Percentiles rank a stretch among this genome's conserved stretches.
Conservation (phyloP, 2,113 vertebrate genomes). For the Saccopteryx bilineata region DNA sequence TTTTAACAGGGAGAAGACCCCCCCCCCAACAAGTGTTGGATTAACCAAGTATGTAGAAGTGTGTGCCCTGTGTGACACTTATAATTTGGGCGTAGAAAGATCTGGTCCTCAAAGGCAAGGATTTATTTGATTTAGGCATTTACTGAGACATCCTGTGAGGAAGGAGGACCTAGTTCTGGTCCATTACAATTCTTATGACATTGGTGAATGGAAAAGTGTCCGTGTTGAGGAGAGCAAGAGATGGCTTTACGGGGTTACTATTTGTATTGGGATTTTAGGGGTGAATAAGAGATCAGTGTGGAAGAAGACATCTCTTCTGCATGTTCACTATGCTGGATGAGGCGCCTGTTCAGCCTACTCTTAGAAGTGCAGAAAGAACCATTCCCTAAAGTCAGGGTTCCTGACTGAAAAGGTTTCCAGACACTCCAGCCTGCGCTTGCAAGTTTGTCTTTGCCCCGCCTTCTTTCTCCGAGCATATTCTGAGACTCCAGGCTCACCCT, state of each 20-base stretch:
- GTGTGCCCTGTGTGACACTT: neutral
- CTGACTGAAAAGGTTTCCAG: neutral
- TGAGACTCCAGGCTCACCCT: neutral
- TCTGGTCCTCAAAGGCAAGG: neutral
- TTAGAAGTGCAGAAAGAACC: neutral
- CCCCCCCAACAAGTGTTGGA: neutral
- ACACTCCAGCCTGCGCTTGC: neutral
- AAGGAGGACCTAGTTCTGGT: neutral
- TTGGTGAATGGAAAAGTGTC: neutral
- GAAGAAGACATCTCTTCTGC: neutral
- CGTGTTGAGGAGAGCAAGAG: neutral
- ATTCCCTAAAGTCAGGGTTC: neutral
- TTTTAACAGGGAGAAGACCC: neutral
- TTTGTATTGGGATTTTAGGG: neutral
- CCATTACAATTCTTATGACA: neutral
- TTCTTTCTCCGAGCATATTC: neutral
- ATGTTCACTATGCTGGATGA: neutral
- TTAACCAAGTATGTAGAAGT: neutral
- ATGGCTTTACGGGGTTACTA: neutral
- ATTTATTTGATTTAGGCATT: slow-evolving; percentile 28
- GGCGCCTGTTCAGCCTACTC: neutral
- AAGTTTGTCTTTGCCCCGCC: slow-evolving; percentile 49
- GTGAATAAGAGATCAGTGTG: neutral
- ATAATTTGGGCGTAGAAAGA: neutral
- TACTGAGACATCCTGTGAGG: neutral